Conservation (phyloP, 64 coral and sea anemone species). For the Montipora sp. region DNA sequence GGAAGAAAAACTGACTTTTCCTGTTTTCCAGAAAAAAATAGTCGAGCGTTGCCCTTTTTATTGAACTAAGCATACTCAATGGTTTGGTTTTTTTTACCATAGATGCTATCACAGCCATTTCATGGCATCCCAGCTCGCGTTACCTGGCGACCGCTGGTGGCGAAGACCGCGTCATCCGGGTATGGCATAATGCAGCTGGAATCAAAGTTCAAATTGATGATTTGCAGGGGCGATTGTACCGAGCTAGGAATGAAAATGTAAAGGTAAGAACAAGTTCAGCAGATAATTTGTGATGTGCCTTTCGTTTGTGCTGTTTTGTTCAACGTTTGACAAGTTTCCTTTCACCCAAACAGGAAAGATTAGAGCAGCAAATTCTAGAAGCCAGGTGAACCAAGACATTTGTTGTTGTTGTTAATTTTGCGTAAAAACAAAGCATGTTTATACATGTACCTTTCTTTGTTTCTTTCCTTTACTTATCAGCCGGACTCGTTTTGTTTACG, state of each 20-base stretch:
- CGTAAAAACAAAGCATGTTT: too few species aligned
- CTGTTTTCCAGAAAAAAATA: too few species aligned
- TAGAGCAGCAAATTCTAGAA: constrained; percentile 90
- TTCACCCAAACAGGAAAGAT: constrained; percentile 60
- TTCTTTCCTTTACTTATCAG: too few species aligned
- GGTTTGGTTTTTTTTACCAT: background rate
- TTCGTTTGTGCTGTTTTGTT: background rate
- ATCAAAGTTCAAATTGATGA: constrained; percentile 97
- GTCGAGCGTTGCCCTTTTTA: background rate
- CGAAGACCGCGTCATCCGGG: constrained; percentile 88
- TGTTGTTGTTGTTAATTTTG: too few species aligned
- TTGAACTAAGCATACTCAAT: background rate
- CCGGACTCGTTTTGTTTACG: background rate
- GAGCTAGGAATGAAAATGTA: constrained; percentile 89
- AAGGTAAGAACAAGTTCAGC: constrained; percentile 57
- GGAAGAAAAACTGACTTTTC: too few species aligned
- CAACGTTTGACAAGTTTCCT: background rate
- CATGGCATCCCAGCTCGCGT: constrained; percentile 95
- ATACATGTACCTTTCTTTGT: too few species aligned
- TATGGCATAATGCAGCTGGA: constrained; percentile 98
- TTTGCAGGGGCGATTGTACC: constrained; percentile 76
- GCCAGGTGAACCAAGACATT: constrained; percentile 57
- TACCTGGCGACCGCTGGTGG: constrained; percentile 96
- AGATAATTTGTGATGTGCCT: background rate
- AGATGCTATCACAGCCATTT: constrained; percentile 94